Evolutionary conservation across 2,888 invertebrate species (phyloP).

Genomic region (Nebria brevicollis): DNA sequence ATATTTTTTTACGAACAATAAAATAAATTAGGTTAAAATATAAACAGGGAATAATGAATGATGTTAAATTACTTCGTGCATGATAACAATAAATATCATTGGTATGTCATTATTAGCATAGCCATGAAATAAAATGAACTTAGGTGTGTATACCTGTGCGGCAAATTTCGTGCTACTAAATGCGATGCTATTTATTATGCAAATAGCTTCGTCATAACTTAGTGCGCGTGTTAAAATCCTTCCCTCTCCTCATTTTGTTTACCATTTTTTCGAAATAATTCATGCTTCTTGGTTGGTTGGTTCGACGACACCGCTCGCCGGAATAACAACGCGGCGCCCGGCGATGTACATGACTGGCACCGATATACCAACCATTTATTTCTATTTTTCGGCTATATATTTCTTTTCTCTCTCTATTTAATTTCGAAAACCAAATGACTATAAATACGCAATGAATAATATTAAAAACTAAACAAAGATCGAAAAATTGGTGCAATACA

Average conservation of each 20-base stretch:
- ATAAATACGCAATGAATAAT: slow-evolving; percentile 7
- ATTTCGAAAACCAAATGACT: slow-evolving; percentile 6
- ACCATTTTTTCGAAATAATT: slow-evolving; percentile 22
- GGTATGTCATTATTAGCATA: slow-evolving; percentile 11
- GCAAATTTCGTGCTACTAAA: slow-evolving; percentile 16
- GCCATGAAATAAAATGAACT: slow-evolving; percentile 13
- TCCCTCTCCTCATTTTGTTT: background rate
- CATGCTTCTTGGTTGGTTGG: background rate
- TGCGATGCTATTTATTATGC: slow-evolving; percentile 16
- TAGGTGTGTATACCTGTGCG: background rate
- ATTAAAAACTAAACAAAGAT: background rate
- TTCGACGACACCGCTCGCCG: background rate
- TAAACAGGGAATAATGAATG: too few relatives aligned
- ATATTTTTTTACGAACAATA: too few relatives aligned
- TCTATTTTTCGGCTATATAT: too few relatives aligned
- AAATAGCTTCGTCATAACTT: background rate
- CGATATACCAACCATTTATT: background rate
- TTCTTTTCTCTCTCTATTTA: background rate
- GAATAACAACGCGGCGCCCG: background rate
- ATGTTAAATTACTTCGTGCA: too few relatives aligned
- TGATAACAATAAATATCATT: background rate
- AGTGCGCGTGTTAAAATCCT: slow-evolving; percentile 3
- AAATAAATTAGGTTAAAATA: too few relatives aligned
- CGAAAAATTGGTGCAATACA: too few relatives aligned
- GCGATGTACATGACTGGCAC: slow-evolving; percentile 12